Conservation (phyloP, 2,888 invertebrate genomes). For the Adela reaumurella region DNA sequence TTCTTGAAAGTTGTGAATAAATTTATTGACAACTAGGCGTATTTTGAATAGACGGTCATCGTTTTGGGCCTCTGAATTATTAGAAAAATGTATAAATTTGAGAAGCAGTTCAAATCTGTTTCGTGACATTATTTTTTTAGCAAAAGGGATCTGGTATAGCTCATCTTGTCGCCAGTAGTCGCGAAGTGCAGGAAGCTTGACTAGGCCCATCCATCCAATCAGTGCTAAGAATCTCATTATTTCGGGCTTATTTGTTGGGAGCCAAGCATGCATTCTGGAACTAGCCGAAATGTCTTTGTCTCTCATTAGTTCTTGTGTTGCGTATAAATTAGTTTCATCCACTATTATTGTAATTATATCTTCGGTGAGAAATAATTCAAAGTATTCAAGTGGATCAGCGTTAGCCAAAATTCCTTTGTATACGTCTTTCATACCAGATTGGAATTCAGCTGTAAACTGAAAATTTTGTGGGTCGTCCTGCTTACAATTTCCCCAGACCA, state of each 20-base stretch:
- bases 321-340: too few species aligned
- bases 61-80: background rate
- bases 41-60: conserved; percentile 3
- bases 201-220: conserved; percentile 15
- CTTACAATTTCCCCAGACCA: too few species aligned
- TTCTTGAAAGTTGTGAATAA: conserved; percentile 3
- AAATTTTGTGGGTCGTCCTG: too few species aligned
- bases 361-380: too few species aligned
- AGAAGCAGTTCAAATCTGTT: conserved; percentile 11
- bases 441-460: too few species aligned
- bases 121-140: conserved; percentile 11
- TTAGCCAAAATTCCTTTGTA: too few species aligned
- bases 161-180: conserved; percentile 13
- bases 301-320: too few species aligned
- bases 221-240: conserved; percentile 7
- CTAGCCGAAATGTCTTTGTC: too few species aligned
- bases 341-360: too few species aligned
- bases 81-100: conserved; percentile 11
- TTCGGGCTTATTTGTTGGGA: conserved; percentile 1
- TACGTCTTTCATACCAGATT: too few species aligned
- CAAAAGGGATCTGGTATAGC: conserved; percentile 12
- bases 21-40: conserved; percentile 2
- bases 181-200: conserved; percentile 13
- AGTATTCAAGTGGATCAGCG: too few species aligned
- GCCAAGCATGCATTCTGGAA: background rate